Conservation (phyloP, 2,888 invertebrate genomes). For the Epicampocera succincta region DNA sequence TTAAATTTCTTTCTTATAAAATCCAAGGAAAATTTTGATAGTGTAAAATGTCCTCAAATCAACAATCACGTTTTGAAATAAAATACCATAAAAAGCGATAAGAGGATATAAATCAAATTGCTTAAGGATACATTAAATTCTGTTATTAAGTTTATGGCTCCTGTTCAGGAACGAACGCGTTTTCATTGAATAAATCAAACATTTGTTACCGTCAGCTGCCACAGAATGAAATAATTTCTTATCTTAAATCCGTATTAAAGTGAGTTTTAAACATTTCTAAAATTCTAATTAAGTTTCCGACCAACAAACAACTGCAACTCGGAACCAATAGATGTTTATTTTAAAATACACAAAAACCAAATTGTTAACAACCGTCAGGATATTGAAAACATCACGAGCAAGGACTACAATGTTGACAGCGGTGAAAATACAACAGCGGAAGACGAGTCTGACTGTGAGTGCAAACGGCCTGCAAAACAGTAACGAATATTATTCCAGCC, state of each 20-base stretch:
- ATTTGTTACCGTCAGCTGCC: too few relatives aligned
- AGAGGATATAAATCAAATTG: too few relatives aligned
- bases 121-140: too few relatives aligned
- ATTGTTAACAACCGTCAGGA: slow-evolving; percentile 43
- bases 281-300: slow-evolving; percentile 8
- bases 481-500: slow-evolving; percentile 26
- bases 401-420: slow-evolving; percentile 31
- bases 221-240: too few relatives aligned
- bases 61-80: too few relatives aligned
- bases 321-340: slow-evolving; percentile 46
- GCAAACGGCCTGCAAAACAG: slow-evolving; percentile 1
- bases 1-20: too few relatives aligned
- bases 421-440: not conserved
- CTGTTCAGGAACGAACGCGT: too few relatives aligned
- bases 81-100: too few relatives aligned
- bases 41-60: too few relatives aligned
- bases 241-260: not conserved
- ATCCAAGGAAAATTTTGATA: too few relatives aligned
- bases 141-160: too few relatives aligned
- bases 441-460: not conserved
- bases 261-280: not conserved
- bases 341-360: slow-evolving; percentile 32
- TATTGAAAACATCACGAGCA: slow-evolving; percentile 33
- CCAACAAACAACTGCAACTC: slow-evolving; percentile 30
- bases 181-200: too few relatives aligned